A percentile compares a stretch with the other conserved stretches of the same genome.
Evolutionary conservation across 2,113 vertebrate genomes (phyloP).

Genomic region (Cromileptes altivelis): DNA sequence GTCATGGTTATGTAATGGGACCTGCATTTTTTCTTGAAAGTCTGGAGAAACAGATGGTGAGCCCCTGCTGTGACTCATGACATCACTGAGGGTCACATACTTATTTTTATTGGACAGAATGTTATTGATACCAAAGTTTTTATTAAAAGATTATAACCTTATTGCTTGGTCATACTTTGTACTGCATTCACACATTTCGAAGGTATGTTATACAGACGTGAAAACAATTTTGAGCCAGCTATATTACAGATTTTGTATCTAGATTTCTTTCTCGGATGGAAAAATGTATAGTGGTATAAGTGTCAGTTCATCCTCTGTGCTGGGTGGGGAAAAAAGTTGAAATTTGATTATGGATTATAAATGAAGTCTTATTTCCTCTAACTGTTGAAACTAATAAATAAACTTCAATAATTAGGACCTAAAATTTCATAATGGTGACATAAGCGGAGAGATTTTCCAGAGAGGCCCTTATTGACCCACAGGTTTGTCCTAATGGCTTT

Average conservation of each 20-base stretch:
- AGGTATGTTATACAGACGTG: not conserved
- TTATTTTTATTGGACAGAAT: constrained; percentile 75
- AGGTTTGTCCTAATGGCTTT: too few relatives aligned
- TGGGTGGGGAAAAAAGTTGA: too few relatives aligned
- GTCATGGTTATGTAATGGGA: constrained; percentile 24
- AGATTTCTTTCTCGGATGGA: too few relatives aligned
- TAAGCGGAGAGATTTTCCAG: too few relatives aligned
- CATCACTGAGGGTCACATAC: constrained; percentile 29
- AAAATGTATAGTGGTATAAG: too few relatives aligned
- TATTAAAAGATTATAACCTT: constrained; percentile 81
- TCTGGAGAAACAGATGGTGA: constrained; percentile 34
- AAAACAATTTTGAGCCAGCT: not conserved
- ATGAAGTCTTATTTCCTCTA: too few relatives aligned
- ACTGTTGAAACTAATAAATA: too few relatives aligned
- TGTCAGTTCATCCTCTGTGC: too few relatives aligned
- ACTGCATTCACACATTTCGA: not conserved
- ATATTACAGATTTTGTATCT: not conserved
- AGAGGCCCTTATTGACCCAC: too few relatives aligned
- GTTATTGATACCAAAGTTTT: constrained; percentile 84
- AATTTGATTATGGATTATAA: too few relatives aligned
- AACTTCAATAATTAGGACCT: too few relatives aligned
- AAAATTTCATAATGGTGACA: too few relatives aligned
- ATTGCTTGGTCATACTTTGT: constrained; percentile 12
- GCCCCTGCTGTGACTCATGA: constrained; percentile 46
- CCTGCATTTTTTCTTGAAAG: constrained; percentile 31